phyloP scores from a whole-genome alignment of 2,113 vertebrate genomes.

The Setophaga kirtlandii region DNA sequence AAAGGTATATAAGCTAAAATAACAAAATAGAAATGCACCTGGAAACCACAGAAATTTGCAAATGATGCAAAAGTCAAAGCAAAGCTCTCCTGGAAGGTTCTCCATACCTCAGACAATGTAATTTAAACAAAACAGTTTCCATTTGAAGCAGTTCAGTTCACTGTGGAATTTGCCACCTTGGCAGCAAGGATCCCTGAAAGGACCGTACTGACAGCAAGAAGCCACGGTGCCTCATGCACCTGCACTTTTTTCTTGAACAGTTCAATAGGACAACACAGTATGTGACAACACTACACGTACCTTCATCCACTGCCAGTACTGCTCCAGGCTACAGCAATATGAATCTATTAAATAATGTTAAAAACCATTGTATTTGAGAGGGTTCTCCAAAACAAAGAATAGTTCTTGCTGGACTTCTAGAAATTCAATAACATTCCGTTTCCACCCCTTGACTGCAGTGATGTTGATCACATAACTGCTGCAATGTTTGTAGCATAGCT shows the following conservation, averaged over 20 bases:
- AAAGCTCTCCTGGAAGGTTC: not conserved
- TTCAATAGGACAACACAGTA: not conserved
- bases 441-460: not conserved
- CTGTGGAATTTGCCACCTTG: not conserved
- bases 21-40: not conserved
- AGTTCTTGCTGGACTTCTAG: not conserved
- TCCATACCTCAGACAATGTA: not conserved
- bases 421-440: not conserved
- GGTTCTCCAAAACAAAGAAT: not conserved
- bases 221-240: accelerated
- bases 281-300: not conserved
- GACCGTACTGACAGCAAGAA: not conserved
- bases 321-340: not conserved
- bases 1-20: not conserved
- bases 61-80: not conserved
- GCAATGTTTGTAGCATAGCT: not conserved
- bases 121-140: not conserved
- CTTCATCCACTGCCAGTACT: not conserved
- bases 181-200: not conserved
- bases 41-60: not conserved
- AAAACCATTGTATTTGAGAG: not conserved
- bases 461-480: not conserved
- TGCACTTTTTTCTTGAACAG: not conserved
- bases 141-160: not conserved
- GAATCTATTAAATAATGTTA: not conserved